Evolutionary conservation across 37 sponge, comb jelly and placozoan genomes (phyloP).

Genomic region (Hexactinellida sp.): DNA sequence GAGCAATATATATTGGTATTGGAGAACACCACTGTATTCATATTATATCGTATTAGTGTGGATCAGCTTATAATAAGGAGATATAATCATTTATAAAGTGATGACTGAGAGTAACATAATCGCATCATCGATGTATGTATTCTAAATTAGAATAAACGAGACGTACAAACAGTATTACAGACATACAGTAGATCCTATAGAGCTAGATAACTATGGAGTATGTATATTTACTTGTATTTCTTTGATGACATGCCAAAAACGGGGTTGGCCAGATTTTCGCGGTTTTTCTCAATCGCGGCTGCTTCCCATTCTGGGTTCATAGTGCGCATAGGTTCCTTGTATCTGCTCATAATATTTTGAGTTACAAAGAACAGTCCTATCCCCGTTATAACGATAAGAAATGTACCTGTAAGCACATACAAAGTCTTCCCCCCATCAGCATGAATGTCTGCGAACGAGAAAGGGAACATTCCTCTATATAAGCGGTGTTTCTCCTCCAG

Average conservation of each 20-base stretch:
- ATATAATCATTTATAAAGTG: neutral
- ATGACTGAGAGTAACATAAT: neutral
- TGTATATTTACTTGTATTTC: neutral
- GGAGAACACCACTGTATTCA: too few species aligned
- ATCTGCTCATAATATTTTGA: neutral
- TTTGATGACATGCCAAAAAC: conserved; percentile 6
- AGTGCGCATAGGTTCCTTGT: neutral
- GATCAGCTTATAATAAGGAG: too few species aligned
- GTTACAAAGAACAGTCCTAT: neutral
- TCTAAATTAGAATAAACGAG: neutral
- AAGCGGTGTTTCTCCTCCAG: neutral
- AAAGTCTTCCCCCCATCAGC: neutral
- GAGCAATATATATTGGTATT: too few species aligned
- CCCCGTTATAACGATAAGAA: neutral
- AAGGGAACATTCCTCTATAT: neutral
- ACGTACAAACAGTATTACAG: neutral
- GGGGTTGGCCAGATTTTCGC: neutral
- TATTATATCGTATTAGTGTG: too few species aligned
- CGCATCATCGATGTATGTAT: neutral
- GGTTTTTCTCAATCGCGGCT: neutral
- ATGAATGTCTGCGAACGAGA: neutral
- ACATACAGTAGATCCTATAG: neutral
- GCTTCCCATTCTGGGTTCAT: neutral
- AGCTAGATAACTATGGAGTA: neutral
- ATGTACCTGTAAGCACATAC: neutral